phyloP scores from a whole-genome alignment of 1,140 invertebrate species.

The Phenacoccus solenopsis region DNA sequence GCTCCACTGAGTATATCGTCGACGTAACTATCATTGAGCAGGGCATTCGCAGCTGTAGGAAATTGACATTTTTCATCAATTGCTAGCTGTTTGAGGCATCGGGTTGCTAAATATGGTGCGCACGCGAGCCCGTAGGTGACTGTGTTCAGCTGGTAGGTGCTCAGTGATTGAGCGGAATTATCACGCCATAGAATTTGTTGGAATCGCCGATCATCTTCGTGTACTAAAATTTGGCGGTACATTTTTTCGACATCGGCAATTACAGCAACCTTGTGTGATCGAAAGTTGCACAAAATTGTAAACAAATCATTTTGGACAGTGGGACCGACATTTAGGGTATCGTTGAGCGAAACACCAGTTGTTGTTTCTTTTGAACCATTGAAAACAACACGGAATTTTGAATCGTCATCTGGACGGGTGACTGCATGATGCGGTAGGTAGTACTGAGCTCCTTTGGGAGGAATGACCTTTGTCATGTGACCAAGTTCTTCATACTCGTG shows the following conservation, averaged over 20 bases:
- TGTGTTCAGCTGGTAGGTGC: background rate
- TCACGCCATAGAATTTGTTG: slow-evolving; percentile 34
- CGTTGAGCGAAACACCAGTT: slow-evolving; percentile 19
- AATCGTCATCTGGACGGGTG: slow-evolving; percentile 24
- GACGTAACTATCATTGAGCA: too few species aligned
- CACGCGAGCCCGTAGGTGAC: too few species aligned
- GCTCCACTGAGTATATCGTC: too few species aligned
- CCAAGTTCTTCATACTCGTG: background rate
- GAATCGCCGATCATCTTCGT: slow-evolving; percentile 24
- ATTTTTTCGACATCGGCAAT: slow-evolving; percentile 34
- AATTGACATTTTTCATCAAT: too few species aligned
- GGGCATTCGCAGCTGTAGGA: too few species aligned
- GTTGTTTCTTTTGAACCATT: slow-evolving; percentile 24
- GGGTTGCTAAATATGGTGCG: too few species aligned
- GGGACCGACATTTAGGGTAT: slow-evolving; percentile 9
- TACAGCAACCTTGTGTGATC: slow-evolving; percentile 22
- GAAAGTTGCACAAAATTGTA: slow-evolving; percentile 25
- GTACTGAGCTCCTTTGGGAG: slow-evolving; percentile 21
- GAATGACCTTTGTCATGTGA: background rate
- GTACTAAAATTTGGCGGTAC: slow-evolving; percentile 30
- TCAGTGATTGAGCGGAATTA: slow-evolving; percentile 22
- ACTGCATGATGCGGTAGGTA: slow-evolving; percentile 28
- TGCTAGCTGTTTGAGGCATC: too few species aligned
- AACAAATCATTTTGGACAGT: slow-evolving; percentile 26
- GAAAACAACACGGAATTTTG: slow-evolving; percentile 28